A percentile compares a stretch with the other conserved stretches of the same genome.
Conservation (phyloP, 2,797 vertebrate genomes). For the Molossus molossus region DNA sequence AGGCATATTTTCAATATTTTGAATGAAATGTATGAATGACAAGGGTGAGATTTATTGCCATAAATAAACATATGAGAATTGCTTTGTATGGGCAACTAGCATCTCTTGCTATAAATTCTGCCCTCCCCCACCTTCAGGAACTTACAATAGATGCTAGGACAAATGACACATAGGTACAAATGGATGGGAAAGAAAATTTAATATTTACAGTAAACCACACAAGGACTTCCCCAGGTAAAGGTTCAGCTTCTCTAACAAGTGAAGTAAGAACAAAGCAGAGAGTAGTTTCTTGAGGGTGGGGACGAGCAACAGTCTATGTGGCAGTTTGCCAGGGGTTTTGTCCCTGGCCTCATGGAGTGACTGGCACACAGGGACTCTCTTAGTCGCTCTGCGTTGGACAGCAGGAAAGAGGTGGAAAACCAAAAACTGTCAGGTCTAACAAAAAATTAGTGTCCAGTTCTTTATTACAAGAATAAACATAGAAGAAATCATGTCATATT, state of each 20-base stretch:
- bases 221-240: neutral
- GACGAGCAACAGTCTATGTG: accelerated
- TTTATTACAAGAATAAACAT: neutral
- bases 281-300: neutral
- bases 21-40: neutral
- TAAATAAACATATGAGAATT: slow-evolving; percentile 31
- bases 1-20: slow-evolving; percentile 46
- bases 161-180: neutral
- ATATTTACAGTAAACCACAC: slow-evolving; percentile 33
- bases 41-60: neutral
- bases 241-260: neutral
- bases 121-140: accelerated
- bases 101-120: neutral
- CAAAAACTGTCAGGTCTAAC: neutral
- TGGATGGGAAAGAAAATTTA: neutral
- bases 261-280: neutral
- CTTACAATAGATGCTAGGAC: neutral
- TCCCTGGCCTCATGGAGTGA: neutral
- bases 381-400: neutral
- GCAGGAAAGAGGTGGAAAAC: neutral
- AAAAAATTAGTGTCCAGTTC: neutral
- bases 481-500: neutral
- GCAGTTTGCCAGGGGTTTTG: too few species aligned
- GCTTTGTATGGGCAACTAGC: neutral
- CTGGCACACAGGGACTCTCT: neutral